phyloP scores from a whole-genome alignment of 1,140 invertebrate species.

The Scaptomyza hsui region DNA sequence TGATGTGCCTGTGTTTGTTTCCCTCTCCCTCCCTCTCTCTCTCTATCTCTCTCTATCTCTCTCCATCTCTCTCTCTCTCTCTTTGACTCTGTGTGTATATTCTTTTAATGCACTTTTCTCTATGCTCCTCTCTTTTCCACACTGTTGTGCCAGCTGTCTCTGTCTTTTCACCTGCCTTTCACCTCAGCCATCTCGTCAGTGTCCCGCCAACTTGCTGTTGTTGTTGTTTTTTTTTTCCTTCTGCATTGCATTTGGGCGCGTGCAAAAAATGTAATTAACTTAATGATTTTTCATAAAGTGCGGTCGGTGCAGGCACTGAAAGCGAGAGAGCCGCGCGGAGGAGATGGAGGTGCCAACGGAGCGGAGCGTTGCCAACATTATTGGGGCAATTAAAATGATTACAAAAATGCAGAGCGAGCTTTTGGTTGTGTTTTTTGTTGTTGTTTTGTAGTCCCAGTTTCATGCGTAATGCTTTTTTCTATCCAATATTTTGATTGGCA shows the following conservation, averaged over 20 bases:
- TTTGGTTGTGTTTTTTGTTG: neutral
- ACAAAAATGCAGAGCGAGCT: slow-evolving; percentile 59
- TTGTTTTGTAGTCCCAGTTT: slow-evolving; percentile 42
- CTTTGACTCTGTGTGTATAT: neutral
- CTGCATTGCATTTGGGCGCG: slow-evolving; percentile 52
- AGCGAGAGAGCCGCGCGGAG: neutral
- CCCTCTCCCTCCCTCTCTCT: slow-evolving; percentile 5
- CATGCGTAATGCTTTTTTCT: slow-evolving; percentile 32
- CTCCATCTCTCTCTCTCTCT: neutral
- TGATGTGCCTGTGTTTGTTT: slow-evolving; percentile 49
- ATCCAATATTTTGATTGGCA: neutral
- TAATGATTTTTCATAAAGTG: slow-evolving; percentile 77
- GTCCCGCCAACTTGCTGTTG: slow-evolving; percentile 30
- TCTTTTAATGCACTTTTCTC: slow-evolving; percentile 55
- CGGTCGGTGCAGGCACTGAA: slow-evolving; percentile 25
- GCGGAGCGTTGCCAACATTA: slow-evolving; percentile 38
- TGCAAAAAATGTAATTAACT: slow-evolving; percentile 82
- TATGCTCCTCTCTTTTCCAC: slow-evolving; percentile 16
- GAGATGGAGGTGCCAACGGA: neutral
- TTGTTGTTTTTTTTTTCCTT: slow-evolving; percentile 37
- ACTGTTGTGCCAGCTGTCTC: neutral
- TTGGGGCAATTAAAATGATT: slow-evolving; percentile 78
- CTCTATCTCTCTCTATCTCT: neutral
- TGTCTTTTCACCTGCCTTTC: slow-evolving; percentile 8
- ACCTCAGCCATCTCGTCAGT: slow-evolving; percentile 8